Evolutionary conservation across 2,888 invertebrate genomes (phyloP).

Genomic region (Melikaiella ostensackeni): DNA sequence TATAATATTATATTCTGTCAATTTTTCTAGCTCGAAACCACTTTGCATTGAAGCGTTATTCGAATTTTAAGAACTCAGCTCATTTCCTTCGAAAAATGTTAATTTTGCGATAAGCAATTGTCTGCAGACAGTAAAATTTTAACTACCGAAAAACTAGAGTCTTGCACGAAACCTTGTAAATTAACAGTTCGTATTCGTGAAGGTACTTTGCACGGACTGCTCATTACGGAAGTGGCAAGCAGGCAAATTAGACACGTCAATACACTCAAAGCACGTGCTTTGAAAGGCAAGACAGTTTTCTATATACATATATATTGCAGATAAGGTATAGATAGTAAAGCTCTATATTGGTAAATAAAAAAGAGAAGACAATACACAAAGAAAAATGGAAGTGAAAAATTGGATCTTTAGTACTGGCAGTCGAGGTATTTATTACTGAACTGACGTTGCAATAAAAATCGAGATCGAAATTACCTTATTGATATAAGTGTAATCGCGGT

Average conservation of each 20-base stretch:
- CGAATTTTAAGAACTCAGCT: not conserved
- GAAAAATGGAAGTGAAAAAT: no score
- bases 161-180: not conserved
- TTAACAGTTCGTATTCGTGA: not conserved
- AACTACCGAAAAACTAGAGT: not conserved
- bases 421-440: no score
- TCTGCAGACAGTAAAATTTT: not conserved
- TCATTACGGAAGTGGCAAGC: constrained; percentile 21
- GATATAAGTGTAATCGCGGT: no score
- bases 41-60: not conserved
- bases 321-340: not conserved
- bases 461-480: no score
- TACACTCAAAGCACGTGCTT: constrained; percentile 23
- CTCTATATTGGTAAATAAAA: not conserved
- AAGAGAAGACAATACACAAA: not conserved
- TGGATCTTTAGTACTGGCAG: no score
- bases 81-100: not conserved
- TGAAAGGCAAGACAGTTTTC: not conserved
- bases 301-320: not conserved
- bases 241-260: constrained; percentile 35
- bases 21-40: not conserved
- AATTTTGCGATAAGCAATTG: not conserved
- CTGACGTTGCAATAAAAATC: no score
- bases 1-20: not conserved
- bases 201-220: constrained; percentile 17